Evolutionary conservation across 2,888 invertebrate genomes (phyloP).

Genomic region (Gasteruption jaculator): DNA sequence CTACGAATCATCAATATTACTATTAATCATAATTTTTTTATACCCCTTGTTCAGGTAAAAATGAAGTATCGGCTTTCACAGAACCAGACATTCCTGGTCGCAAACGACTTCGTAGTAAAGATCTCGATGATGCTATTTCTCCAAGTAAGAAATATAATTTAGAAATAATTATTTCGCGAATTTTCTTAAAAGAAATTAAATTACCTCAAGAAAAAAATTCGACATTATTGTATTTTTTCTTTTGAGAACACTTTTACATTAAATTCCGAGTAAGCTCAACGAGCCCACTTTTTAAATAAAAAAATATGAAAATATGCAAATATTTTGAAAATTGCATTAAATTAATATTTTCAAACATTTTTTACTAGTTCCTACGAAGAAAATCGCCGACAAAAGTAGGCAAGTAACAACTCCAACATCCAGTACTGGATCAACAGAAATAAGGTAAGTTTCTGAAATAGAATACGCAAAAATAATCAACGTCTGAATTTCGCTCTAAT

Average conservation of each 20-base stretch:
- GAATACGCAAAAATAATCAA: constrained; percentile 1
- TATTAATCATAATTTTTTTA: constrained; percentile 2
- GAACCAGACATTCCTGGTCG: constrained; percentile 35
- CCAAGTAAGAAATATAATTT: no score
- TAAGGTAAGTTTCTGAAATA: constrained; percentile 21
- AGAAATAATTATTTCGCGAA: no score
- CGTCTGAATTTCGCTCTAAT: neutral
- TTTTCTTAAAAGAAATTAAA: no score
- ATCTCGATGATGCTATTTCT: constrained; percentile 34
- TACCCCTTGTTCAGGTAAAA: constrained; percentile 12
- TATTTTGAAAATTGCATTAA: no score
- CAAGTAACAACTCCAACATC: constrained; percentile 31
- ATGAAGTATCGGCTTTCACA: constrained; percentile 24
- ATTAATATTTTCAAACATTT: no score
- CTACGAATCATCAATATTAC: neutral
- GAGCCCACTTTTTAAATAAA: no score
- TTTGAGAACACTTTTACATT: no score
- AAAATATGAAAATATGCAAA: no score
- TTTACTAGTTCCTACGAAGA: constrained; percentile 38
- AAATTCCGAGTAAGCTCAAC: no score
- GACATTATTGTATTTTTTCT: no score
- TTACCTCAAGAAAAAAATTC: no score
- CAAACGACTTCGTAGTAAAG: constrained; percentile 39
- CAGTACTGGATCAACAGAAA: constrained; percentile 22
- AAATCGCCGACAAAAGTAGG: constrained; percentile 27